Conservation (phyloP, 2,113 vertebrate species). For the Sylvilagus bachmani region DNA sequence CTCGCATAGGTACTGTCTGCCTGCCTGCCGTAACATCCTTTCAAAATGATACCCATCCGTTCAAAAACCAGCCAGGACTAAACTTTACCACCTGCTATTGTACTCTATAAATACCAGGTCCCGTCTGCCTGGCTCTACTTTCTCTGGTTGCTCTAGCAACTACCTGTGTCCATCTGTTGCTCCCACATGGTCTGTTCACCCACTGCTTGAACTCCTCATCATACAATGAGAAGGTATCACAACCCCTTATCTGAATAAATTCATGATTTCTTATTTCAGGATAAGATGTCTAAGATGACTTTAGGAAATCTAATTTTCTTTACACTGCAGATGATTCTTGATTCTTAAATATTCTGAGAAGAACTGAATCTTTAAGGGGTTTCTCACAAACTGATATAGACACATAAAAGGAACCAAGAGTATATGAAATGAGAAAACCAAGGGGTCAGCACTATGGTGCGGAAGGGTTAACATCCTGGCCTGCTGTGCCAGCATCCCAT, state of each 20-base stretch:
- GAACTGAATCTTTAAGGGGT: background rate
- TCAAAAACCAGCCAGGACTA: conserved; percentile 43
- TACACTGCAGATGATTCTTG: background rate
- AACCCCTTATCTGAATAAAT: background rate
- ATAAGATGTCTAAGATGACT: background rate
- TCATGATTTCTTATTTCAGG: background rate
- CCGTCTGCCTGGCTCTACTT: conserved; percentile 56
- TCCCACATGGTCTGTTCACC: background rate
- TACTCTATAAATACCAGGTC: conserved; percentile 46
- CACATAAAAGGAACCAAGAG: conserved; percentile 11
- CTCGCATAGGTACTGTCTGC: background rate
- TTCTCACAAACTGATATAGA: background rate
- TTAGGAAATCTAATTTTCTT: conserved; percentile 2
- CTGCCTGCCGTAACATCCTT: background rate
- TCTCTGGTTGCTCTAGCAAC: conserved; percentile 59
- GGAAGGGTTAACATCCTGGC: too few relatives aligned
- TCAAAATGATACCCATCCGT: conserved; percentile 46
- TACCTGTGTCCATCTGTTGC: background rate
- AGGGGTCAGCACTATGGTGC: too few relatives aligned
- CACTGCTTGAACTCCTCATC: background rate
- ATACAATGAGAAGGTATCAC: background rate
- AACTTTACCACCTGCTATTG: conserved; percentile 31
- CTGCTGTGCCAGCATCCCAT: too few relatives aligned
- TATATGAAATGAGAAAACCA: background rate
- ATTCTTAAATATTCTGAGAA: background rate